These are phyloP conservation scores for Danaus chrysippus DNA, from an alignment of 2,888 invertebrate genomes.

Conservation along the genomic window DNA sequence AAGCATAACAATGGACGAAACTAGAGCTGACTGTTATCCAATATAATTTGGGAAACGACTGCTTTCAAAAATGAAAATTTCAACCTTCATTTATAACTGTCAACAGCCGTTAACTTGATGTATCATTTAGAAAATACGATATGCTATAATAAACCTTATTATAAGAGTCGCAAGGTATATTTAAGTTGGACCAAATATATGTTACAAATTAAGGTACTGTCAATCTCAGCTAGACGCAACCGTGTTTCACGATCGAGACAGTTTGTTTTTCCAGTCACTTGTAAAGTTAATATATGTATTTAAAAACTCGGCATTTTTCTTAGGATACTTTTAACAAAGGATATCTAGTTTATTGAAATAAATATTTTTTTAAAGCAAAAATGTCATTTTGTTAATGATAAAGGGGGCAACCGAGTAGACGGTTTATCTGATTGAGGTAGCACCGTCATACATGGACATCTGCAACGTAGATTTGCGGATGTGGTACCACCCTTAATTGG, in stretches of 20 bases:
- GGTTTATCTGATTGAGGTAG: too few species aligned
- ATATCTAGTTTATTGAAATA: too few species aligned
- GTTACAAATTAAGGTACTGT: conserved; percentile 21
- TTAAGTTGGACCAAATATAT: conserved; percentile 4
- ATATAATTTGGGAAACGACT: conserved; percentile 1
- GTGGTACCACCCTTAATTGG: too few species aligned
- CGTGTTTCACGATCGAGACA: conserved; percentile 18
- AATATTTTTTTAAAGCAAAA: too few species aligned
- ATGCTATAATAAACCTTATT: conserved; percentile 13
- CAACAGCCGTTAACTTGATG: conserved; percentile 23
- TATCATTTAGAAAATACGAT: conserved; percentile 11
- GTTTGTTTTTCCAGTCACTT: conserved; percentile 12
- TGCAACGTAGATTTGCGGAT: too few species aligned
- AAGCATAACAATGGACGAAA: conserved; percentile 4
- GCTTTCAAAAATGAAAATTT: conserved; percentile 12
- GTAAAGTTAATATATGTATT: conserved; percentile 13
- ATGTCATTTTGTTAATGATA: too few species aligned
- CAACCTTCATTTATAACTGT: conserved; percentile 21
- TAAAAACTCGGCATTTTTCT: conserved; percentile 9
- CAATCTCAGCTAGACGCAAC: conserved; percentile 21
- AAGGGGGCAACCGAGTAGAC: too few species aligned
- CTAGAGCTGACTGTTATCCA: not conserved
- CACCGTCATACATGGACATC: too few species aligned
- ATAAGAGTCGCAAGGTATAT: not conserved
- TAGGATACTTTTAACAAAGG: not conserved